Conservation (phyloP, 92 coral and sea anemone genomes). For the Siderastrea radians region DNA sequence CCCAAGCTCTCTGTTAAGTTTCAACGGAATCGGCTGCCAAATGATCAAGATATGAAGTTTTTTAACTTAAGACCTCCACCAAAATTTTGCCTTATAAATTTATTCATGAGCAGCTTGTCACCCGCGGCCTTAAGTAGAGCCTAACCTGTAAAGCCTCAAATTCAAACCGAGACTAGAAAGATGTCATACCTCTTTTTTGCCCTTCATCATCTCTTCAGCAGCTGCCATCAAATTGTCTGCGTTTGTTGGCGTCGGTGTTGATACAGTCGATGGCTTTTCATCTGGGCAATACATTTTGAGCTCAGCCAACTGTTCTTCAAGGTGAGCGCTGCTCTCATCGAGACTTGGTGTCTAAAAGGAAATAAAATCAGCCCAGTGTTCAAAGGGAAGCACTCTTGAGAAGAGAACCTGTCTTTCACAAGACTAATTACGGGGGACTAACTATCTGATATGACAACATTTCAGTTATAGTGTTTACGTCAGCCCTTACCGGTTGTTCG, state of each 20-base stretch:
- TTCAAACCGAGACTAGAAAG: not conserved
- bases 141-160: not conserved
- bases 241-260: constrained; percentile 15
- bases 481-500: constrained; percentile 17
- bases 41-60: too few relatives aligned
- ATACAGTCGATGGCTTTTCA: constrained; percentile 61
- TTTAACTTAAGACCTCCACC: too few relatives aligned
- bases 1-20: too few relatives aligned
- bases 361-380: not conserved
- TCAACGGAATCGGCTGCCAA: too few relatives aligned
- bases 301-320: constrained; percentile 82
- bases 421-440: not conserved
- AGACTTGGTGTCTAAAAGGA: not conserved
- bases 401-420: not conserved
- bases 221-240: constrained; percentile 39
- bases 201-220: constrained; percentile 59
- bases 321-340: constrained; percentile 31
- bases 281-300: constrained; percentile 82
- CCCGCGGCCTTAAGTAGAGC: too few relatives aligned
- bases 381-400: not conserved
- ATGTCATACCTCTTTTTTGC: constrained; percentile 24
- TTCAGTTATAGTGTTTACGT: not conserved
- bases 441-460: not conserved
- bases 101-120: too few relatives aligned
- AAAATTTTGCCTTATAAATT: too few relatives aligned